Percentiles rank a stretch among this genome's conserved stretches.
phyloP scores from a whole-genome alignment of 2,797 vertebrate genomes.

The Masticophis lateralis region DNA sequence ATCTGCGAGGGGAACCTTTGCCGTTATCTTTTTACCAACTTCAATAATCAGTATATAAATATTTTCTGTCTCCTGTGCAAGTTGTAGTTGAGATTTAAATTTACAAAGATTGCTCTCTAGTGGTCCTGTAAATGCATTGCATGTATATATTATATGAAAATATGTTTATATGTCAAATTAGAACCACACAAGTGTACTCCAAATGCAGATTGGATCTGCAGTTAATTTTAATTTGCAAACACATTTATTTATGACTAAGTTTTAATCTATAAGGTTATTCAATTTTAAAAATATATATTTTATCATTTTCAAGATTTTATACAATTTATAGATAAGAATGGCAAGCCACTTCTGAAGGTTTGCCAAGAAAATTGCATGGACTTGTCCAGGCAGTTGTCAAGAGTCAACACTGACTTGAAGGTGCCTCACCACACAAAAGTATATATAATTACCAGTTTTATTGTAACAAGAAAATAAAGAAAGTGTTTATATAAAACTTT shows the following conservation, averaged over 20 bases:
- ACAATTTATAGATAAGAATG: not conserved
- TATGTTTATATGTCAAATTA: not conserved
- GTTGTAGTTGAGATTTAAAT: not conserved
- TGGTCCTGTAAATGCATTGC: conserved; percentile 30
- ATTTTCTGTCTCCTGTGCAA: not conserved
- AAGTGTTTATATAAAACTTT: not conserved
- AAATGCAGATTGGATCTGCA: not conserved
- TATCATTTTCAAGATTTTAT: not conserved
- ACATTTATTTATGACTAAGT: not conserved
- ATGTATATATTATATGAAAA: not conserved
- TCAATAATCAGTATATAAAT: not conserved
- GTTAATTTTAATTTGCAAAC: not conserved
- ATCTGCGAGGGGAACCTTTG: too few species aligned
- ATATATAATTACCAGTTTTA: not conserved
- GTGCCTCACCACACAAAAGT: not conserved
- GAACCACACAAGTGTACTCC: not conserved
- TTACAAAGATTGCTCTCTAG: conserved; percentile 52
- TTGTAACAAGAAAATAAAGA: not conserved
- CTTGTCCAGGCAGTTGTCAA: not conserved
- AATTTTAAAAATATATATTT: not conserved
- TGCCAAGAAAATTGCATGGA: not conserved
- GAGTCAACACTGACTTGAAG: not conserved
- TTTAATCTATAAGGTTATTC: not conserved
- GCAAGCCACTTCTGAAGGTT: not conserved
- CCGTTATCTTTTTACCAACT: not conserved